These are phyloP conservation scores for Scaptomyza cyrtandrae DNA, from an alignment of 2,888 invertebrate genomes.

Conservation along the genomic window DNA sequence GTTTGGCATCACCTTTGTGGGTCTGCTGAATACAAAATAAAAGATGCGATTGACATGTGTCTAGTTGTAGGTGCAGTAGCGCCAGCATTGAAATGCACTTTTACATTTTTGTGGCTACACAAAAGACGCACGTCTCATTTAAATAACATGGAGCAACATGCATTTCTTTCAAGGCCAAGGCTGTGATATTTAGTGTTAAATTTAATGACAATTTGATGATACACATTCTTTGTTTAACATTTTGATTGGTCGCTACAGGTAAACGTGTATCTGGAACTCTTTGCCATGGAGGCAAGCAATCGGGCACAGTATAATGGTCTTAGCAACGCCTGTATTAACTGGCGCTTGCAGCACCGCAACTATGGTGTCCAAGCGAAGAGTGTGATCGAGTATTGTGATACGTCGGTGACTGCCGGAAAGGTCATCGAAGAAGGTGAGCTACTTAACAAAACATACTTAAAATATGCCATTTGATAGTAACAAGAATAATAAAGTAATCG, in stretches of 20 bases:
- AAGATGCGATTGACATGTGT: constrained; percentile 42
- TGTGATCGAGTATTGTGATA: constrained; percentile 79
- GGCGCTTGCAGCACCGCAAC: constrained; percentile 61
- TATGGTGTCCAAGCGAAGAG: constrained; percentile 72
- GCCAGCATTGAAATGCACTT: not conserved
- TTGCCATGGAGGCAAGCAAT: constrained; percentile 67
- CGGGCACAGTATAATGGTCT: constrained; percentile 72
- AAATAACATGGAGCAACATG: constrained; percentile 26
- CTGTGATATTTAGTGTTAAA: constrained; percentile 34
- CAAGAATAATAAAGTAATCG: no score
- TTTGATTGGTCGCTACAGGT: constrained; percentile 55
- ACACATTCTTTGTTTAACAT: not conserved
- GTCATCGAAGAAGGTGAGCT: constrained; percentile 65
- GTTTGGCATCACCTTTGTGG: constrained; percentile 6
- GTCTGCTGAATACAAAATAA: constrained; percentile 44
- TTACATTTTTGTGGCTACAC: constrained; percentile 44
- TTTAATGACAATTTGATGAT: constrained; percentile 37
- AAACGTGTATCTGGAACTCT: constrained; percentile 78
- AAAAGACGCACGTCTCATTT: constrained; percentile 29
- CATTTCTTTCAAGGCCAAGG: constrained; percentile 62
- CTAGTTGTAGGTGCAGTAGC: constrained; percentile 39
- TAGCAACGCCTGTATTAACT: constrained; percentile 78
- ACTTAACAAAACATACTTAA: not conserved
- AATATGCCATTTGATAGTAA: no score
- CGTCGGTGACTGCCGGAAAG: constrained; percentile 55